phyloP scores from a whole-genome alignment of 2,797 vertebrate species.

The Hypotaenidia okinawae region DNA sequence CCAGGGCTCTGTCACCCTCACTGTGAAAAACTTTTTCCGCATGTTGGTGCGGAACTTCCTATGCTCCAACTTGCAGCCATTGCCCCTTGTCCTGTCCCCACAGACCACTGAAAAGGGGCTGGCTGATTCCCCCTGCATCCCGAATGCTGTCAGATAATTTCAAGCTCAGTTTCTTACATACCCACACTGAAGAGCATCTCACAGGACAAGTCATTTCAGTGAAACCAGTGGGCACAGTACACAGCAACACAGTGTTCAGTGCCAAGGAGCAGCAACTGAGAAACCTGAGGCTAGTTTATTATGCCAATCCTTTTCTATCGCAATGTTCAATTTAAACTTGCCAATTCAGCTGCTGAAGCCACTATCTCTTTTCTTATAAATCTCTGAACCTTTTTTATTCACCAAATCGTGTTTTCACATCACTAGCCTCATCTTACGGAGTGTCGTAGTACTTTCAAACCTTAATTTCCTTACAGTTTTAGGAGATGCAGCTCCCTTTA shows the following conservation, averaged over 20 bases:
- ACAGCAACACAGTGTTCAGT: accelerated
- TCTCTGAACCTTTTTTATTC: not conserved
- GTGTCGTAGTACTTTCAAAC: not conserved
- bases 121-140: too few relatives aligned
- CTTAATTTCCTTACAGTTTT: not conserved
- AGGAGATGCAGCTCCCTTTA: not conserved
- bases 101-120: too few relatives aligned
- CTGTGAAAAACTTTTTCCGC: too few relatives aligned
- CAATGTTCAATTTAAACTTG: not conserved
- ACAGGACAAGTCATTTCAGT: not conserved
- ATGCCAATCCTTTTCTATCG: not conserved
- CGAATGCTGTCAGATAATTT: not conserved
- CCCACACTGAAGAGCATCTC: not conserved
- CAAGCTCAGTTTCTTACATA: not conserved
- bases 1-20: too few relatives aligned
- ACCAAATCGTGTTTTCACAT: not conserved
- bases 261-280: not conserved
- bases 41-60: too few relatives aligned
- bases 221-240: not conserved
- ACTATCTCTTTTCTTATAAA: not conserved
- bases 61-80: too few relatives aligned
- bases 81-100: too few relatives aligned
- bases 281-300: not conserved
- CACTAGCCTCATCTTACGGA: not conserved
- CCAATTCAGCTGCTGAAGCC: not conserved